phyloP scores from a whole-genome alignment of 2,113 vertebrate species.

The Zosterops lateralis region DNA sequence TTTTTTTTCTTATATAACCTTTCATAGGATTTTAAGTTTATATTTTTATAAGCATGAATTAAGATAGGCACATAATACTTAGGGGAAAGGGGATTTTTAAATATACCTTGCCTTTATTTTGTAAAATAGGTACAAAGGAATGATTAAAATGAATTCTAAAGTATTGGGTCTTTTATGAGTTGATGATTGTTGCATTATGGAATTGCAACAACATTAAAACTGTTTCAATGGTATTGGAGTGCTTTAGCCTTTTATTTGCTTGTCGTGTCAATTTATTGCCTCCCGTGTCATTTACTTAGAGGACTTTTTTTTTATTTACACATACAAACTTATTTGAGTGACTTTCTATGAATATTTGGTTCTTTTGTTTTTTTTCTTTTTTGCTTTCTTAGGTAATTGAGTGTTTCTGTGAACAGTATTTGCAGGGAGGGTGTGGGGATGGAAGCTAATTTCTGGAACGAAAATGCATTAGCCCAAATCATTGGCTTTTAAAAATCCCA shows the following conservation, averaged over 20 bases:
- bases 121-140: constrained; percentile 79
- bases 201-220: constrained; percentile 99
- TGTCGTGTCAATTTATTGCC: constrained; percentile 99
- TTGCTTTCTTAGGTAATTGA: constrained; percentile 63
- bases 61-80: constrained; percentile 64
- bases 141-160: constrained; percentile 78
- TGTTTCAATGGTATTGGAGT: constrained; percentile 99
- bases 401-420: constrained; percentile 53
- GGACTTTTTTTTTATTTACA: constrained; percentile 80
- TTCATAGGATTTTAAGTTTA: constrained; percentile 83
- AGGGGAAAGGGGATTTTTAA: constrained; percentile 68
- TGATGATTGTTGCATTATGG: constrained; percentile 99
- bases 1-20: constrained; percentile 78
- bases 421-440: constrained; percentile 47
- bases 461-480: constrained; percentile 56
- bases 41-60: constrained; percentile 69
- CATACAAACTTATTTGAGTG: constrained; percentile 68
- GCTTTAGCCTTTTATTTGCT: constrained; percentile 99
- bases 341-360: constrained; percentile 65
- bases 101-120: constrained; percentile 76
- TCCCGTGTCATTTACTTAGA: constrained; percentile 99
- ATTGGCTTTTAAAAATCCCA: neutral
- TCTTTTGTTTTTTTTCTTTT: constrained; percentile 1
- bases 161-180: constrained; percentile 84
- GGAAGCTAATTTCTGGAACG: constrained; percentile 47